Percentiles rank a stretch among this genome's conserved stretches.
These are phyloP conservation scores for Furcifer pardalis DNA, from an alignment of 2,797 vertebrate species.

Conservation along the genomic window DNA sequence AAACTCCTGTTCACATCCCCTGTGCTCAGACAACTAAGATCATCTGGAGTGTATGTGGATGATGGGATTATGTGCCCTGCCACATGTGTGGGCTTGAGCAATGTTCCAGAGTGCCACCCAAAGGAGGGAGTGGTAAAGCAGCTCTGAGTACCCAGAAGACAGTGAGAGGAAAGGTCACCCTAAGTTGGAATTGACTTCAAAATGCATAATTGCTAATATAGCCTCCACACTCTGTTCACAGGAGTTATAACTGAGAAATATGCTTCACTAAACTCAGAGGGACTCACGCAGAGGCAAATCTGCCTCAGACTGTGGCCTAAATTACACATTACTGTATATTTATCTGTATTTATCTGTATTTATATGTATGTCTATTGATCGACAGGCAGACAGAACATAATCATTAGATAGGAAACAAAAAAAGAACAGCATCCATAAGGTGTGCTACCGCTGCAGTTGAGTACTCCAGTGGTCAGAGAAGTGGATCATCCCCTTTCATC, in stretches of 20 bases:
- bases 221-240: too few relatives aligned
- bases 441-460: constrained; percentile 63
- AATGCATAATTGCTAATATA: not conserved
- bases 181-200: too few relatives aligned
- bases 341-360: not conserved
- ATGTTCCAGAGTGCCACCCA: too few relatives aligned
- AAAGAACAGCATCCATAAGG: constrained; percentile 21
- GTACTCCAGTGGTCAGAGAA: constrained; percentile 73
- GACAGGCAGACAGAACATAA: not conserved
- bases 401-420: not conserved
- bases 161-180: too few relatives aligned
- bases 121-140: too few relatives aligned
- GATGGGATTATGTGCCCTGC: too few relatives aligned
- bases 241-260: not conserved
- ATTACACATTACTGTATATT: not conserved
- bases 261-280: not conserved
- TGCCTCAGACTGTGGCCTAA: not conserved
- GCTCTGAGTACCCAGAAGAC: too few relatives aligned
- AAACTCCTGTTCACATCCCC: too few relatives aligned
- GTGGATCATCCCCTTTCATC: constrained; percentile 68
- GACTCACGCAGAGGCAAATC: not conserved
- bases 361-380: not conserved
- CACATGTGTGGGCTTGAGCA: too few relatives aligned
- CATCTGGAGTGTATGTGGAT: too few relatives aligned
- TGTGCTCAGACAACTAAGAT: too few relatives aligned